These are phyloP conservation scores for Chlorospingus flavigularis DNA, from an alignment of 2,797 vertebrate species.

Conservation along the genomic window DNA sequence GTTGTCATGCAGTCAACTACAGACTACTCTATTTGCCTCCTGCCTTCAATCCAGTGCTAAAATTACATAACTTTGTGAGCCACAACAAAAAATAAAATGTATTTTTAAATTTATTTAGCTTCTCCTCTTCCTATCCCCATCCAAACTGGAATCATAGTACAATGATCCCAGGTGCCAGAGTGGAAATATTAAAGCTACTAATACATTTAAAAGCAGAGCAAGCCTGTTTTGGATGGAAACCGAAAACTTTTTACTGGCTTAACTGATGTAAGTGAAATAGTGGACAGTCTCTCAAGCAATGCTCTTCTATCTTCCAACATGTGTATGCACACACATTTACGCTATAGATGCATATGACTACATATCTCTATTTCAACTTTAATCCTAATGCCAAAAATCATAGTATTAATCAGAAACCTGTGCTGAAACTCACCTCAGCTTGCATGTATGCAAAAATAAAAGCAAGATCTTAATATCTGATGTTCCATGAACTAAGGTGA, in stretches of 20 bases:
- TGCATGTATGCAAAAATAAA: neutral
- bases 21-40: neutral
- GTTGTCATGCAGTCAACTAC: neutral
- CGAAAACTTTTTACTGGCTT: neutral
- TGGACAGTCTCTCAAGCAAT: neutral
- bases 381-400: neutral
- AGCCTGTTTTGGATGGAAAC: neutral
- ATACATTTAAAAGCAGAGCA: neutral
- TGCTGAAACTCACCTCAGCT: neutral
- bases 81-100: neutral
- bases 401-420: neutral
- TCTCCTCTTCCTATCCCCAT: neutral
- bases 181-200: neutral
- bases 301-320: neutral
- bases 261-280: neutral
- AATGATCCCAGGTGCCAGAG: neutral
- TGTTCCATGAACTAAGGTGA: neutral
- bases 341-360: neutral
- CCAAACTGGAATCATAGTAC: neutral
- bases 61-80: neutral
- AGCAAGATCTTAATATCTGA: neutral
- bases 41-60: neutral
- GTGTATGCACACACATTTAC: neutral
- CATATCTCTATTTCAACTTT: neutral
- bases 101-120: neutral